Base-by-base conservation (phyloP, 2,888 invertebrate species). In the Temnothorax ravouxi region DNA sequence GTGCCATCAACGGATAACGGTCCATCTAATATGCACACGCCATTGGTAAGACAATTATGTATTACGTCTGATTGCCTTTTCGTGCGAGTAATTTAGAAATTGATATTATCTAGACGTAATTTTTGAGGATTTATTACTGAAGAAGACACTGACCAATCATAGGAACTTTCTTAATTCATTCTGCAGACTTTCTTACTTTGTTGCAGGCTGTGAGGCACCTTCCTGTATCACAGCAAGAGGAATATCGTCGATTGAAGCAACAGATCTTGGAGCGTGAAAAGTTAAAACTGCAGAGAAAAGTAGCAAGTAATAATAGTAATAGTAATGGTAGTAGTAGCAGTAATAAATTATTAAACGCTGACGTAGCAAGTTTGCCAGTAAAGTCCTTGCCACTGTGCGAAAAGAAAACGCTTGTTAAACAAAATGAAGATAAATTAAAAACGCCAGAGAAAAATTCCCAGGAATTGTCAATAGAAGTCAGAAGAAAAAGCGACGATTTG, bases 161-260 rank as follows among this genome's bases (percentile, higher is more conserved):
- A 52, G 41, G n/a, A 76, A 52, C 38, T 75, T 72, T 83, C 5
- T 13, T 61, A 29, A n/a, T 52, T 66, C 29, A 56, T 47, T 64
- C 38, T 74, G 11, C n/a, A 72, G 18, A 1, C 3, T 54, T 54
- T 72, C 6, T 11, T 56, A 56, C 18, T 72, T 72, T 85, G 85
- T 93, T 91, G 34, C 86, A 95, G 95, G 95, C 94, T 54, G 94
- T 95, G 38, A 94, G 94, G 59, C 95, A 95, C 89, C 89, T 95
- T 52, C 93, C 95, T 41, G 93, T 92, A 34, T 94, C 95, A 3
- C 94, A 93, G 61, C 95, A 95, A 91, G 94, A 95, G 86, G 95
- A 95, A 81, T 95, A 95, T 85, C 94, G 94, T 29, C 93, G 95
- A 34, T 84, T 95, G 34, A 95, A 95, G 75, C 94, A 94, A 69